Conservation (phyloP, 2,888 invertebrate genomes). For the Ennomos fuscantarius region DNA sequence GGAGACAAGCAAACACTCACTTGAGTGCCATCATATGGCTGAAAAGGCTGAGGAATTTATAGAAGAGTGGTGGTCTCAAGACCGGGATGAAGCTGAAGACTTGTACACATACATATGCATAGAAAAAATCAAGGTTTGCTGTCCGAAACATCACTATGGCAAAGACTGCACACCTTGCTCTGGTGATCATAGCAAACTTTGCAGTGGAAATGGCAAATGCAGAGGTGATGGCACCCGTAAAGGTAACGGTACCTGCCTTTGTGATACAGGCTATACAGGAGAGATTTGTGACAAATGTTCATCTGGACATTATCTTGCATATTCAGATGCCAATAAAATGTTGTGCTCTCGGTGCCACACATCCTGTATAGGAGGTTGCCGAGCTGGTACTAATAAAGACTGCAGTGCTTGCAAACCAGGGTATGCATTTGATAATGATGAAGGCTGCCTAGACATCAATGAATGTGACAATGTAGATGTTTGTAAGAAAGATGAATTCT, state of each 20-base stretch:
- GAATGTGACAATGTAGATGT: slow-evolving; percentile 88
- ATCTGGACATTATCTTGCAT: slow-evolving; percentile 89
- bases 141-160: slow-evolving; percentile 94
- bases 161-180: slow-evolving; percentile 91
- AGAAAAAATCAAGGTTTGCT: slow-evolving; percentile 90
- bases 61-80: slow-evolving; percentile 95
- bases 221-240: slow-evolving; percentile 95
- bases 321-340: slow-evolving; percentile 89
- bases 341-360: slow-evolving; percentile 92
- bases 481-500: slow-evolving; percentile 90
- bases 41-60: slow-evolving; percentile 93
- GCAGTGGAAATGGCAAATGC: slow-evolving; percentile 92
- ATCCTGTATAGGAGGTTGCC: slow-evolving; percentile 91
- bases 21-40: slow-evolving; percentile 93
- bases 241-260: slow-evolving; percentile 96
- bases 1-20: slow-evolving; percentile 88
- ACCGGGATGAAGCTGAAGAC: slow-evolving; percentile 70
- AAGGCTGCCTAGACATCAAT: slow-evolving; percentile 93
- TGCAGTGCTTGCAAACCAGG: slow-evolving; percentile 87
- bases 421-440: slow-evolving; percentile 89
- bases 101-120: slow-evolving; percentile 90
- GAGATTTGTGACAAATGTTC: slow-evolving; percentile 92
- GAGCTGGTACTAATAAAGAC: slow-evolving; percentile 89
- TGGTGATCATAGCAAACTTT: slow-evolving; percentile 90
- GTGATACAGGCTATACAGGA: slow-evolving; percentile 93